Conservation (phyloP, 1,140 invertebrate genomes). For the Leptonema lineaticorne region DNA sequence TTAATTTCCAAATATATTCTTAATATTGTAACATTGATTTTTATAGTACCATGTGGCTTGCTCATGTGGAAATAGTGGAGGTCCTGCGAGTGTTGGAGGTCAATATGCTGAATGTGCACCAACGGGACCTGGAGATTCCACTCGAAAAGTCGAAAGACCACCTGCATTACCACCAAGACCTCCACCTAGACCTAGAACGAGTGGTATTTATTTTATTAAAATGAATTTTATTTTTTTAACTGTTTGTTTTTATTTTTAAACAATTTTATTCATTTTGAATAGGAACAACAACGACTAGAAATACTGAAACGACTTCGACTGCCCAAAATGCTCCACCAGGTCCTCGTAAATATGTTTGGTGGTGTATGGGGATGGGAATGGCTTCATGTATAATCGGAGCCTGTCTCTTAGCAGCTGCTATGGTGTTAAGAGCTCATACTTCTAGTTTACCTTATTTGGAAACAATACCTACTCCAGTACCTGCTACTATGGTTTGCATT, state of each 20-base stretch:
- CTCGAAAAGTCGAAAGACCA: conserved; percentile 52
- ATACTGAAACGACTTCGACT: not conserved
- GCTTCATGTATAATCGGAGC: conserved; percentile 50
- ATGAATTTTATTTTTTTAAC: not conserved
- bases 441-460: conserved; percentile 54
- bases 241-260: conserved; percentile 10
- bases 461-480: conserved; percentile 54
- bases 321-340: conserved; percentile 11
- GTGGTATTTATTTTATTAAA: not conserved
- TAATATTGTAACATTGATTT: not conserved
- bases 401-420: conserved; percentile 50
- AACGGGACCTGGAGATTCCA: not conserved
- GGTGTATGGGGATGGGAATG: conserved; percentile 53
- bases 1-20: not conserved
- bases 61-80: conserved; percentile 43
- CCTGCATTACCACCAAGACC: conserved; percentile 52
- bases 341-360: conserved; percentile 54
- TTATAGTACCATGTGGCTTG: conserved; percentile 55
- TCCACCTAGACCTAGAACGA: conserved; percentile 40
- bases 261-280: conserved; percentile 22
- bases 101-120: conserved; percentile 47
- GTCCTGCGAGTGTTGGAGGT: conserved; percentile 42
- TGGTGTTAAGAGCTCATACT: conserved; percentile 50
- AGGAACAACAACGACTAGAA: not conserved
- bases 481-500: conserved; percentile 55